Base-by-base conservation (phyloP, 1,140 invertebrate genomes). In the Caerostris darwini region DNA sequence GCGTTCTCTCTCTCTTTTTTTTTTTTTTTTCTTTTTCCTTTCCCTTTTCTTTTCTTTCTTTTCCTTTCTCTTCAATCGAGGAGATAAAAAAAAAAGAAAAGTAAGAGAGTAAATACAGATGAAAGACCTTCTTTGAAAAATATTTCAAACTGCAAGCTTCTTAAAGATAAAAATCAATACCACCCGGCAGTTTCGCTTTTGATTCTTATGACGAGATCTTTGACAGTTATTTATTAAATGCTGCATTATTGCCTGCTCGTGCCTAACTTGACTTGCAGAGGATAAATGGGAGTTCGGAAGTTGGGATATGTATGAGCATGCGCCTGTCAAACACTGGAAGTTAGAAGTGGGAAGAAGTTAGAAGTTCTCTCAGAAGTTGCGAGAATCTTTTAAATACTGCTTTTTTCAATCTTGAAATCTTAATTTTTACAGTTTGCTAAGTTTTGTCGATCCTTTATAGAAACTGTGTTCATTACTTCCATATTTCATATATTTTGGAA, bases 91-190 rank as follows among this genome's bases (percentile, higher is more conserved):
- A 50, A 12, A 8, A 50, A 77, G 8, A 69, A 77, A 50, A 50
- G 50, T 5, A 69, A 77, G 7, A 53, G 12, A 77, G 34, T 77
- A 34, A 77, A 77, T 53, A 77, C 34, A 34, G 71, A 10, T 77
- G 71, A 77, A 77, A 53, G 34, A 7, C 53, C 71, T 77, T 77
- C 8, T 53, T 34, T 50, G 7, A 77, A 77, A 77, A 53, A 53
- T 77, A 77, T 50, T 77, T 77, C 71, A 77, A 77, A 53, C 53
- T 12, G 71, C 12, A 34, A 77, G 34, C 34, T 53, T 77, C 71
- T 77, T 77, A 77, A 77, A 77, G 71, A 77, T 77, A 77, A 77
- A 34, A 77, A 77, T 77, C 71, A 77, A 77, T 77, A 77, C 53
- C 71, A 77, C 10, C 12, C 71, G 14, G 10, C 34, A 53, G 12